These are phyloP conservation scores for Heterodera carotae DNA, from an alignment of 1,140 invertebrate genomes.

Conservation along the genomic window DNA sequence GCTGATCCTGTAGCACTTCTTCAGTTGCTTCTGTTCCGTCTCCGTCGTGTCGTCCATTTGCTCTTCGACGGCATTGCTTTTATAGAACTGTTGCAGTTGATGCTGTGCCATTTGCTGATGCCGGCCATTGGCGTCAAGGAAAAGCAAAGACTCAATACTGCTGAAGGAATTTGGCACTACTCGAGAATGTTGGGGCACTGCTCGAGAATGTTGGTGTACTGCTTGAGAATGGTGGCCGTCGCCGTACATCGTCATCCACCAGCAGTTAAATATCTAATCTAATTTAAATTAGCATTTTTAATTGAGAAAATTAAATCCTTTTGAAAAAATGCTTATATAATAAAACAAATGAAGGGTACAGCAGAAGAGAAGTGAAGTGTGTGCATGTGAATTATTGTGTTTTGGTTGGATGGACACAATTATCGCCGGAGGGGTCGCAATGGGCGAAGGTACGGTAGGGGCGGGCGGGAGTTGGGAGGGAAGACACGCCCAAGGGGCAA, in stretches of 20 bases:
- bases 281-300: no score
- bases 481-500: neutral
- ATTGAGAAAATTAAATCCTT: no score
- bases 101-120: neutral
- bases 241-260: no score
- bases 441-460: neutral
- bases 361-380: neutral
- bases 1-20: neutral
- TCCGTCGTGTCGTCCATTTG: neutral
- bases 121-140: neutral
- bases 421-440: neutral
- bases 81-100: no score
- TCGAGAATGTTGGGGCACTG: no score
- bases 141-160: neutral
- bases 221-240: no score
- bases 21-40: neutral
- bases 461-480: neutral
- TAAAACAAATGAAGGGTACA: no score
- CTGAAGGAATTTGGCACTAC: neutral
- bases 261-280: no score
- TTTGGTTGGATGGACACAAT: neutral
- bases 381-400: neutral
- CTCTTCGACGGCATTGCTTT: neutral
- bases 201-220: no score
- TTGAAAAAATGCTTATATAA: no score